Evolutionary conservation across 2,888 invertebrate species (phyloP).

Genomic region (Pandemis heparana): DNA sequence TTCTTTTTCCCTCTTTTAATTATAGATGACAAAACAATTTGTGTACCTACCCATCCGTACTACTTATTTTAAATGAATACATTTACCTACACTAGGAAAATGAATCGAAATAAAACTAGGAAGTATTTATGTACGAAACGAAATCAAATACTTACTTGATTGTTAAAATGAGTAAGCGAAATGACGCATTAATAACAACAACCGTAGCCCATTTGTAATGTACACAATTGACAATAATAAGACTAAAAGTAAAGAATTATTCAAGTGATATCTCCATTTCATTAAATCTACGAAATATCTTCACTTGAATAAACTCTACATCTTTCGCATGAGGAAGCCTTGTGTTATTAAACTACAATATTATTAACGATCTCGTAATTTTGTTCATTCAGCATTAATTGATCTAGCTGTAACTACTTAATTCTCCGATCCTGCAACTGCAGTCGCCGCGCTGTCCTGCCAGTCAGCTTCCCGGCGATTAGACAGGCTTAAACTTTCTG

Average conservation of each 20-base stretch:
- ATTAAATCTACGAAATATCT: neutral
- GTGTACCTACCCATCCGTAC: neutral
- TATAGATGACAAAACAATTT: slow-evolving; percentile 11
- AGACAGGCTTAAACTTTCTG: slow-evolving; percentile 15
- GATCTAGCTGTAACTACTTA: neutral
- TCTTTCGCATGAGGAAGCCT: neutral
- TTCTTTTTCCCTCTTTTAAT: slow-evolving; percentile 25
- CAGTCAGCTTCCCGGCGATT: slow-evolving; percentile 15
- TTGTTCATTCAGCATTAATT: slow-evolving; percentile 9
- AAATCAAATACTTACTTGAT: neutral
- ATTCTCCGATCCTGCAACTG: neutral
- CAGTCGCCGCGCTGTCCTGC: slow-evolving; percentile 7
- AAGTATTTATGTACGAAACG: neutral
- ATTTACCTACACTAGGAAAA: neutral
- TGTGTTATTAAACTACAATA: neutral
- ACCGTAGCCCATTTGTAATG: neutral
- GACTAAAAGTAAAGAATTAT: neutral
- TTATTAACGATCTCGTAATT: too few relatives aligned
- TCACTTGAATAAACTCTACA: neutral
- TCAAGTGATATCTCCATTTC: neutral
- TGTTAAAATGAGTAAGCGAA: neutral
- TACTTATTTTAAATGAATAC: neutral
- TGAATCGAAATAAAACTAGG: neutral
- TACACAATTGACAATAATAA: neutral
- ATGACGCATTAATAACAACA: neutral